A percentile compares a stretch with the other conserved stretches of the same genome.
Evolutionary conservation across 1,140 invertebrate genomes (phyloP).

Genomic region (Bombus polaris): DNA sequence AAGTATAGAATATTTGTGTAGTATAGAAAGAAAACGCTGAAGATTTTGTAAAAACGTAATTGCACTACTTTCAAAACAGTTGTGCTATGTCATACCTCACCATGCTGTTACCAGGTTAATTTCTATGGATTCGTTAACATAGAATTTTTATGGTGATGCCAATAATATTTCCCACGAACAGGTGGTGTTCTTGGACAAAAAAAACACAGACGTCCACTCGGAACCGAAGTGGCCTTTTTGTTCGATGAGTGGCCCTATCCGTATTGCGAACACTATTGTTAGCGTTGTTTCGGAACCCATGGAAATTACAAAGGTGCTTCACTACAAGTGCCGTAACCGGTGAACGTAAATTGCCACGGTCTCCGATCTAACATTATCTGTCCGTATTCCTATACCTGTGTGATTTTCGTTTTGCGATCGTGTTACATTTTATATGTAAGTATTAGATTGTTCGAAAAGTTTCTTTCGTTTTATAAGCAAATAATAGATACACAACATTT

Average conservation of each 20-base stretch:
- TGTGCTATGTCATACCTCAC: background rate
- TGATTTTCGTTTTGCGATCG: background rate
- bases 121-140: constrained; percentile 4
- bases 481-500: no score
- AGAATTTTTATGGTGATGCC: background rate
- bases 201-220: constrained; percentile 32
- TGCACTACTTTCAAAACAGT: background rate
- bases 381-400: background rate
- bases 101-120: background rate
- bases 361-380: background rate
- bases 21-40: no score
- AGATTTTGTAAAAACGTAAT: background rate
- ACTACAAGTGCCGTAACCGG: constrained; percentile 9
- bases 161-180: constrained; percentile 57
- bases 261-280: constrained; percentile 51
- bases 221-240: constrained; percentile 54
- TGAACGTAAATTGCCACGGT: constrained; percentile 10
- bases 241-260: constrained; percentile 37
- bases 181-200: constrained; percentile 37
- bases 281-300: constrained; percentile 18
- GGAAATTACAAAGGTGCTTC: constrained; percentile 26
- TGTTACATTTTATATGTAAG: background rate
- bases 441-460: background rate
- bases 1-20: no score
- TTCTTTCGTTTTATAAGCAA: no score